Base-by-base conservation (phyloP, 2,113 vertebrate genomes). In the Albula glossodonta region DNA sequence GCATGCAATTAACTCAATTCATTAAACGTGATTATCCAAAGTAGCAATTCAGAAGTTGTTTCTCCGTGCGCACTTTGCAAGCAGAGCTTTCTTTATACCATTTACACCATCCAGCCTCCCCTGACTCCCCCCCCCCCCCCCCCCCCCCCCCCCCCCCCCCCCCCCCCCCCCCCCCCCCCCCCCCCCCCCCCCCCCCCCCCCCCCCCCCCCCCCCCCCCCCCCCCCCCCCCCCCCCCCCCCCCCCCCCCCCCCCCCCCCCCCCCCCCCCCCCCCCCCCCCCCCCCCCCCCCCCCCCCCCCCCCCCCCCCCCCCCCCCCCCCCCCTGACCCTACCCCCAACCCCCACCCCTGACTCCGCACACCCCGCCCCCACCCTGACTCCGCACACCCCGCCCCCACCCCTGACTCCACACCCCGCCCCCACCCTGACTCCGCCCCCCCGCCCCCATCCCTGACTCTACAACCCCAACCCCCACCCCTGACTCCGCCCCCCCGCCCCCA, bases 1-100 rank as follows among this genome's bases (percentile, higher is more conserved):
- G 92, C 90, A 81, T 86, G 86, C 88, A 93, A 92, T 94, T 93
- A 93, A 88, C 88, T 89, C 87, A 91, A 92, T 92, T 94, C 90
- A 93, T 93, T 94, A 91, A 91, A 93, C 78, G 85, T 87, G 91
- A 92, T 93, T 93, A 93, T 90, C 86, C 87, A 88, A 87, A 90
- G 86, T 88, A 88, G 87, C 87, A 74, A 90, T 89, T 88, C 74
- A 87, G 90, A 92, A 83, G 91, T 89, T 93, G 93, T 90, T 92
- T 94, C 92, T 91, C 88, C 66, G 82, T 85, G 84, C 49, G 87
- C 86, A 81, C 70, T 81, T 60, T 89, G 7, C n/a, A 12, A 53
- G 51, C 51, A 78, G 85, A 92, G 89, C 85, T 87, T 87, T 66
- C 17, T 66, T 85, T 6, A 80, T 80, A 89, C 63, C 81, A 88